Evolutionary conservation across 1,140 invertebrate genomes (phyloP), one percentile per base, ranked within the genome.

Genomic region (Drosophila orosa): DNA sequence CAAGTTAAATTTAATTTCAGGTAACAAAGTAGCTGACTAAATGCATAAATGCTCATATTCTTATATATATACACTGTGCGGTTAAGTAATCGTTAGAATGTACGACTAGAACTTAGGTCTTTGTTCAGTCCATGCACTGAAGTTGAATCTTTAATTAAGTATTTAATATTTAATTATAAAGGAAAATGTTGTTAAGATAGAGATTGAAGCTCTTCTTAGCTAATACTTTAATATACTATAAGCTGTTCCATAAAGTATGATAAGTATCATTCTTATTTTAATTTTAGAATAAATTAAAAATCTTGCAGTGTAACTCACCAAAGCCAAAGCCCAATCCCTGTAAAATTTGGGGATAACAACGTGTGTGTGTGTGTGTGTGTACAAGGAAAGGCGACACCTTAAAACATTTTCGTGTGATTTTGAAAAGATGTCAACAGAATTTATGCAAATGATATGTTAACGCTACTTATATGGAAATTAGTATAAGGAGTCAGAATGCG

Each of bases 381-480:
- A 44, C 65, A 40, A n/a, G 1, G 58, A 61, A 63, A 58, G 80
- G 73, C 69, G 73, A 73, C 80, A 87, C 84, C 84, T 89, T 84
- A 78, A 87, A 87, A 87, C 84, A 87, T 89, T 87, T 87, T 87
- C 84, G 84, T 87, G 84, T 82, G 84, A 87, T 87, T 87, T 87
- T 89, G 84, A 87, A 87, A 87, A 87, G 84, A 87, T 87, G 84
- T 89, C 84, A 90, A 90, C 84, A 84, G 87, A 89, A 89, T 89
- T 89, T 89, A 89, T 89, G 84, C 84, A 89, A 89, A 89, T 89
- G 85, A 89, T 89, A 89, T 89, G 84, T 89, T 89, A 89, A 89
- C 84, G 84, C 84, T 89, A 89, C 84, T 89, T 89, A 89, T 89
- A 89, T 89, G 84, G 84, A 89, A 89, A 89, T 89, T 89, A 89